phyloP scores from a whole-genome alignment of 2,888 invertebrate species.

The Chymomyza procnemis region DNA sequence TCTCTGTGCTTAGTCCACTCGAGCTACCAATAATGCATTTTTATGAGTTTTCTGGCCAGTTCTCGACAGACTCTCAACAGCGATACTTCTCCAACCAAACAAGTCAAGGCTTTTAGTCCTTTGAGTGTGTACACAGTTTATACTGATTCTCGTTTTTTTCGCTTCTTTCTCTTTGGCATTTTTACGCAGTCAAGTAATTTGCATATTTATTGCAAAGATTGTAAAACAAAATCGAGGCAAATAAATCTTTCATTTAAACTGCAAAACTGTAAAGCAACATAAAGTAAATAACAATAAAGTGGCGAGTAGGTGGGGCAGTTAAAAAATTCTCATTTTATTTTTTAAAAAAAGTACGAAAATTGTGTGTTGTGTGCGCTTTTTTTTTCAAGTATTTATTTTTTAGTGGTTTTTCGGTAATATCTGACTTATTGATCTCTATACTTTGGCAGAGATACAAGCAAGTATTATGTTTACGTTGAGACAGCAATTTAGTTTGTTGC shows the following conservation, averaged over 20 bases:
- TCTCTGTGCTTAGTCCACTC: slow-evolving; percentile 10
- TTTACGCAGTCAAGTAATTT: slow-evolving; percentile 44
- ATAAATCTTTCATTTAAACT: slow-evolving; percentile 53
- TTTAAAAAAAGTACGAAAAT: neutral
- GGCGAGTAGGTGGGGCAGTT: neutral
- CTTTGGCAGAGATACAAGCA: slow-evolving; percentile 14
- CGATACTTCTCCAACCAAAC: slow-evolving; percentile 1
- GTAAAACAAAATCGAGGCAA: slow-evolving; percentile 44
- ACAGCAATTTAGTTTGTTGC: slow-evolving; percentile 55
- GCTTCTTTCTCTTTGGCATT: slow-evolving; percentile 12
- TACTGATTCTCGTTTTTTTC: slow-evolving; percentile 13
- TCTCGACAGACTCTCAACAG: neutral
- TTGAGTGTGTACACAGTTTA: neutral
- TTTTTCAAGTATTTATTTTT: neutral
- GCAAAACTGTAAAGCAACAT: slow-evolving; percentile 27
- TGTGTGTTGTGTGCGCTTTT: slow-evolving; percentile 4
- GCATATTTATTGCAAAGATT: slow-evolving; percentile 69
- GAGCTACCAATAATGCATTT: slow-evolving; percentile 46
- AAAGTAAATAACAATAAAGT: slow-evolving; percentile 50
- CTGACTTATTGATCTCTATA: slow-evolving; percentile 54
- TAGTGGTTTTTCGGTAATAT: slow-evolving; percentile 26
- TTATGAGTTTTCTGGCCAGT: slow-evolving; percentile 38
- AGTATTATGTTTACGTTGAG: slow-evolving; percentile 59
- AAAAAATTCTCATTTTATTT: neutral
- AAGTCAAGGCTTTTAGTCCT: slow-evolving; percentile 4